Base-by-base conservation (phyloP, 2,888 invertebrate genomes). In the Lochmaea crataegi region DNA sequence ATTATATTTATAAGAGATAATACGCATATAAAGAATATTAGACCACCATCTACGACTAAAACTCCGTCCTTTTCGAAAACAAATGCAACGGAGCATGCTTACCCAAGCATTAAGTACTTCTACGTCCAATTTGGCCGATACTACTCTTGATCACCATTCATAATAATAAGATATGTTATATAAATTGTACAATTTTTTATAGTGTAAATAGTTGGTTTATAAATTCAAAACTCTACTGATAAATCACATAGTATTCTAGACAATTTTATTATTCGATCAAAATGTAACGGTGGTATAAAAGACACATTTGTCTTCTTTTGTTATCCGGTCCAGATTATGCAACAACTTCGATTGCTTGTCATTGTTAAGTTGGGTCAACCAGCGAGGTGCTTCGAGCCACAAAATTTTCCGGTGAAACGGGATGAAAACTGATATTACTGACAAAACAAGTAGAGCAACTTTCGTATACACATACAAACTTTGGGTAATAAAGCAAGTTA, bases 301-400 rank as follows among this genome's bases (percentile, higher is more conserved):
- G 42, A 32, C 42, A 68, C 68, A 68, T 68, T 51, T 48, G 60
- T 68, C 60, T 60, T 68, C 68, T 68, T 68, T 68, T 68, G 68
- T 68, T 68, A 48, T 58, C 51, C 26, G 60, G 42, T 60, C 60
- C 60, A 60, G 60, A 68, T 68, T 68, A 68, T 48, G 60, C 60
- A 57, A 67, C 67, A 68, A 68, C 48, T 68, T 68, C 68, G 68
- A 68, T 68, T 68, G 48, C 60, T 48, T 60, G 68, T 68, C 68
- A 68, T 68, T 68, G 60, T 68, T 48, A 68, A 60, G 45, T 68
- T 60, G 60, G 68, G 68, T 68, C 68, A 60, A 60, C 45, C 32
- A 45, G 45, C 48, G 58, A 60, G 60, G 68, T 60, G 51, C n/a
- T 53, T 53, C 60, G 26, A 68, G 60, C 60, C 60, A 26, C 60